Percentiles rank a stretch among this genome's conserved stretches.
These are phyloP conservation scores for Okapia johnstoni DNA, from an alignment of 2,113 vertebrate species.

Conservation along the genomic window DNA sequence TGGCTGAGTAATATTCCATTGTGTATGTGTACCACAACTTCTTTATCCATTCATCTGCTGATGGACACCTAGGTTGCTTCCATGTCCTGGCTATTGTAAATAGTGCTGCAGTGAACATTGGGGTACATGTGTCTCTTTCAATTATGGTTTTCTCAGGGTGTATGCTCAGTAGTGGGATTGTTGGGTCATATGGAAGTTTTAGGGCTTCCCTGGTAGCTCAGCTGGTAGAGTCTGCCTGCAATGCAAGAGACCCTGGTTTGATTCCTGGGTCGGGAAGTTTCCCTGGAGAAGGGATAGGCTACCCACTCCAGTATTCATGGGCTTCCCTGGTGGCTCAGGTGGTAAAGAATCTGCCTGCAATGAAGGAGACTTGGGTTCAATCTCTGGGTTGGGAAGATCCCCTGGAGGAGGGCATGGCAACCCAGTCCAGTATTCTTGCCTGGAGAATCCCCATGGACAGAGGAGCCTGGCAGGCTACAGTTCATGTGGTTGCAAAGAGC, in stretches of 20 bases:
- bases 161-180: not conserved
- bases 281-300: no score
- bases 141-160: not conserved
- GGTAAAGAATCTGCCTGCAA: not conserved
- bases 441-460: not conserved
- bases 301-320: not conserved
- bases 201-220: not conserved
- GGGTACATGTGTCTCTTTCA: not conserved
- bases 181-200: not conserved
- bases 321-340: not conserved
- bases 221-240: not conserved
- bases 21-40: not conserved
- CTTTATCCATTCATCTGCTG: not conserved
- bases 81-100: not conserved
- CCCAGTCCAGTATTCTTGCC: not conserved
- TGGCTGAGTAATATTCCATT: not conserved
- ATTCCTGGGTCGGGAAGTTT: no score
- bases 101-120: not conserved
- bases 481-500: not conserved
- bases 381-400: not conserved
- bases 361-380: not conserved
- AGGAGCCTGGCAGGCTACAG: not conserved
- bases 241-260: not conserved
- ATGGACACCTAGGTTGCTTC: not conserved
- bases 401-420: not conserved